Evolutionary conservation across 2,797 vertebrate species (phyloP), one percentile per base, ranked within the genome.

Genomic region (Phrynocephalus forsythii): DNA sequence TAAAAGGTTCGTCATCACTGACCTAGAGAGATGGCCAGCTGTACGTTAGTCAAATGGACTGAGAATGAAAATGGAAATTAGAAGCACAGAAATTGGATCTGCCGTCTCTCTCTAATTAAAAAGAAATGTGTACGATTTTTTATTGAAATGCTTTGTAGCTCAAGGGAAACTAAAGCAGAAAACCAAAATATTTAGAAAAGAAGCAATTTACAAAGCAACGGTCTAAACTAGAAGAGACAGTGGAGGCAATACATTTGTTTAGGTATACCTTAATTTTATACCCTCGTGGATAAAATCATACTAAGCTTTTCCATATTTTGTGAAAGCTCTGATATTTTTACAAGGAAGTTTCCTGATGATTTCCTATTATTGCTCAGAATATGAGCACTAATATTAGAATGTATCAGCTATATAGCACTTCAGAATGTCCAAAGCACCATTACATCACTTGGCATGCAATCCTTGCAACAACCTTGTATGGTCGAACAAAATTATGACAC

Each of bases 1-100:
- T 44, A 44, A 44, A 44, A 44, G 38, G 38, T 44, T 44, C 38
- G 38, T 1, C 38, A 44, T 44, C 38, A 44, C 38, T 44, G 38
- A 82, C 38, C 79, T 79, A 83, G 77, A 94, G 90, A 93, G 92
- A 95, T 88, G 90, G 93, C 6, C 20, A 16, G 60, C 38, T 90
- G 85, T 79, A 80, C 1, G 2, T 0, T 0, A 90, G 44, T 76
- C 79, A 90, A 93, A 93, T 30, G 50, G 84, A 86, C 77, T 85
- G 87, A 87, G 30, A 87, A 91, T 78, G 48, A 5, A 78, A 88
- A 9, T 50, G 2, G n/a, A 69, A 77, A 82, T 83, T 69, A 86
- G 28, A 1, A 92, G 63, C 38, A 81, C 2, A 82, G 87, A 88
- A 91, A 68, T 85, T 81, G 87, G 82, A 88, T 56, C 77, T 1